phyloP scores from a whole-genome alignment of 2,797 vertebrate species.

The Eulemur coronatus region DNA sequence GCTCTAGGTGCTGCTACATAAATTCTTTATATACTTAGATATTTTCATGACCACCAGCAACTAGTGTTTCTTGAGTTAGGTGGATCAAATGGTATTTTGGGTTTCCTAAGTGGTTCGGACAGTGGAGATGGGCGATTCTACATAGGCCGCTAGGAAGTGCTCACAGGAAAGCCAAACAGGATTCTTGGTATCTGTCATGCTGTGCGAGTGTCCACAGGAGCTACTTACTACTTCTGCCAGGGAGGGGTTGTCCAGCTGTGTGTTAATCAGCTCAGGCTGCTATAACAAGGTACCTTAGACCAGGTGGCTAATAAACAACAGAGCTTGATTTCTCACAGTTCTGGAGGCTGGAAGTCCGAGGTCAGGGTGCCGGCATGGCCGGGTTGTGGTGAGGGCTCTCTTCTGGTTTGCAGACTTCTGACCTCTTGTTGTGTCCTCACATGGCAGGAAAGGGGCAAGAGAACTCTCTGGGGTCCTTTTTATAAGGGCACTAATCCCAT shows the following conservation, averaged over 20 bases:
- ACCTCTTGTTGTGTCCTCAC: background rate
- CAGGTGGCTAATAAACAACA: background rate
- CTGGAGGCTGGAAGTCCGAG: background rate
- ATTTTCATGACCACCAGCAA: background rate
- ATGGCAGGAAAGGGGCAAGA: background rate
- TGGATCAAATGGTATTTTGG: background rate
- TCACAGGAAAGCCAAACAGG: background rate
- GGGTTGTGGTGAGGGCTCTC: too few relatives aligned
- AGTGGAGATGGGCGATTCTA: background rate
- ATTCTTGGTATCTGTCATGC: background rate
- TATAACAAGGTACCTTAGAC: background rate
- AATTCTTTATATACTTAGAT: background rate
- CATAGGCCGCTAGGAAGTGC: background rate
- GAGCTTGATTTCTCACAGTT: background rate
- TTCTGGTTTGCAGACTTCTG: too few relatives aligned
- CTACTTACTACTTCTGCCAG: background rate
- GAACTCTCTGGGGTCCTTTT: background rate
- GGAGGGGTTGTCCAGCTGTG: background rate
- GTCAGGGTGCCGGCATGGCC: background rate
- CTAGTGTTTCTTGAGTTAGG: background rate
- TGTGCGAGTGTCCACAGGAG: background rate
- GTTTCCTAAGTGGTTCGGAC: background rate
- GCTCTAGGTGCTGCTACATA: background rate
- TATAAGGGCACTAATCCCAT: background rate
- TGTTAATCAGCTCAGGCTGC: background rate